Conservation (phyloP, 2,888 invertebrate genomes). For the Drosophila borborema region DNA sequence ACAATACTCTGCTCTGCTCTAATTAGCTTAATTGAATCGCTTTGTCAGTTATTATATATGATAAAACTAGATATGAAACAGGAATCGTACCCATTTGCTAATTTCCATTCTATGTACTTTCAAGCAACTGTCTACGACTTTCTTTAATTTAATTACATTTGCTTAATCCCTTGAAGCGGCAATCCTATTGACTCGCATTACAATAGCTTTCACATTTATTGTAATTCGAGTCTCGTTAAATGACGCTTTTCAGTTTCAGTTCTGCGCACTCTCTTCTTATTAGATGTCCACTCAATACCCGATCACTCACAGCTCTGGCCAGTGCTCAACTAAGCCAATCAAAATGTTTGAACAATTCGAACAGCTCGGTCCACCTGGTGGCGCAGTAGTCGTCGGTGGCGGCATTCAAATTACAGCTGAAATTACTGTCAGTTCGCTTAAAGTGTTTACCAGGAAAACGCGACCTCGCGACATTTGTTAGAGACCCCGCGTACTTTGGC, state of each 20-base stretch:
- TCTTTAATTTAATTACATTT: constrained; percentile 5
- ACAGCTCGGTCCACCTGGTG: constrained; percentile 7
- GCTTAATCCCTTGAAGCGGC: not conserved
- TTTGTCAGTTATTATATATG: not conserved
- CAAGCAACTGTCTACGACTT: not conserved
- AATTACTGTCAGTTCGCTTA: constrained; percentile 73
- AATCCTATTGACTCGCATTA: not conserved
- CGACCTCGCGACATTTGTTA: constrained; percentile 52
- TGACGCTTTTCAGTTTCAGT: not conserved
- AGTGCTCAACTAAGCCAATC: constrained; percentile 32
- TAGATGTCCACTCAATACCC: constrained; percentile 9
- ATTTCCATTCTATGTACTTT: not conserved
- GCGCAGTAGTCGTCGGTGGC: constrained; percentile 8
- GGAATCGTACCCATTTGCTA: too few relatives aligned
- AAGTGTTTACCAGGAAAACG: constrained; percentile 58
- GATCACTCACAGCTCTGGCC: constrained; percentile 9
- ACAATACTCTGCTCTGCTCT: not conserved
- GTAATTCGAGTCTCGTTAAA: constrained; percentile 1
- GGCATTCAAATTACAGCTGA: constrained; percentile 73
- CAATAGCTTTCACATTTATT: not conserved
- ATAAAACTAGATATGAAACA: not conserved
- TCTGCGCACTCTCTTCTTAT: not conserved
- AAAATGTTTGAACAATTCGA: constrained; percentile 42
- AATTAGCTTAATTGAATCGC: not conserved
- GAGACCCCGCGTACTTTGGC: constrained; percentile 6